Evolutionary conservation across 2,113 vertebrate species (phyloP).

Genomic region (Muntiacus muntjak): DNA sequence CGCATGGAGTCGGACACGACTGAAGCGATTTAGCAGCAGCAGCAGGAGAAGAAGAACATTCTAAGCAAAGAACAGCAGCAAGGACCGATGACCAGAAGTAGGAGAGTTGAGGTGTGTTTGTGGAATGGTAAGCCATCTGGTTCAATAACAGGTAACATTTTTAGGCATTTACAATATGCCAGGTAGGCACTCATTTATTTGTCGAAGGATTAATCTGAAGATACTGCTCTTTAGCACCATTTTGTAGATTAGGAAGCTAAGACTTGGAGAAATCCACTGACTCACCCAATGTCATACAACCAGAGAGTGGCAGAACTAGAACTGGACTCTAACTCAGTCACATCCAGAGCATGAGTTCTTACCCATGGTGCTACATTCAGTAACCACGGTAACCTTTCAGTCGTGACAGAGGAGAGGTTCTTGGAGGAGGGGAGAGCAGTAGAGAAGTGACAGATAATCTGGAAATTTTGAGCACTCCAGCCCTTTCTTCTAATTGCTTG

Average conservation of each 20-base stretch:
- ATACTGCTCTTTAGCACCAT: not conserved
- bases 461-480: not conserved
- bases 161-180: not conserved
- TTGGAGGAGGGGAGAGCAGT: not conserved
- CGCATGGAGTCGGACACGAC: too few relatives aligned
- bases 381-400: not conserved
- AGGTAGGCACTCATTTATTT: not conserved
- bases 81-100: not conserved
- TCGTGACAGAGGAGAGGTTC: not conserved
- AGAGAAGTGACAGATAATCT: not conserved
- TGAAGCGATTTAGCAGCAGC: too few relatives aligned
- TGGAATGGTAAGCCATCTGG: not conserved
- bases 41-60: not conserved
- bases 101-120: not conserved
- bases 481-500: not conserved
- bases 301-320: not conserved
- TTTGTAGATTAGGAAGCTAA: not conserved
- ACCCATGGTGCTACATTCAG: not conserved
- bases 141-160: not conserved
- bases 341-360: not conserved
- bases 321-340: not conserved
- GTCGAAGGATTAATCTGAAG: not conserved
- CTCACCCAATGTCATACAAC: not conserved
- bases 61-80: not conserved
- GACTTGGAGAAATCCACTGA: not conserved